Conservation (phyloP, 1,140 invertebrate species). For the Cephus cinctus region DNA sequence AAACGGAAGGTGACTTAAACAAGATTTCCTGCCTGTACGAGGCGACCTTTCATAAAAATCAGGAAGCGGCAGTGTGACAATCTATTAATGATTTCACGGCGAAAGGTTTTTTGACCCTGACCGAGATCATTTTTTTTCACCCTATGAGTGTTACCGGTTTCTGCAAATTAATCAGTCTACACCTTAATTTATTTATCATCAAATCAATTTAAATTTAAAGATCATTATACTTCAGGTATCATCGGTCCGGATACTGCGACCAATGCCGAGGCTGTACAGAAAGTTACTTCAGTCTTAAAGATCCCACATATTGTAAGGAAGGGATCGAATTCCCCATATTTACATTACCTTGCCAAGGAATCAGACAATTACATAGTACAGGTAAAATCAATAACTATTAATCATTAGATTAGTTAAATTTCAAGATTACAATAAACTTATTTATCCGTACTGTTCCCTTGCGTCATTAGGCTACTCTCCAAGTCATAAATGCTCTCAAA, state of each 20-base stretch:
- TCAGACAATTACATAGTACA: slow-evolving; percentile 42
- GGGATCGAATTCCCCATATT: slow-evolving; percentile 40
- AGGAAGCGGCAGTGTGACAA: too few species aligned
- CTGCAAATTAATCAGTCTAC: too few species aligned
- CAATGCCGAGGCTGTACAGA: slow-evolving; percentile 46
- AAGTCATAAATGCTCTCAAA: slow-evolving; percentile 35
- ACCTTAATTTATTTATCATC: too few species aligned
- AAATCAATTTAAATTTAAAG: too few species aligned
- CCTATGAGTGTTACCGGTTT: too few species aligned
- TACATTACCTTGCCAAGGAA: slow-evolving; percentile 44
- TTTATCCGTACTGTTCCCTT: not conserved
- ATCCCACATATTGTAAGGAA: slow-evolving; percentile 49
- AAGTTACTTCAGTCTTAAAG: slow-evolving; percentile 48
- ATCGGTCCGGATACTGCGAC: slow-evolving; percentile 47
- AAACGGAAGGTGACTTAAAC: too few species aligned
- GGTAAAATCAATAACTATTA: slow-evolving; percentile 22
- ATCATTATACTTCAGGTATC: slow-evolving; percentile 42
- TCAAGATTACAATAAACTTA: not conserved
- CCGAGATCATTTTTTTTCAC: too few species aligned
- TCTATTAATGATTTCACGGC: too few species aligned
- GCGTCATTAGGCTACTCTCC: slow-evolving; percentile 33
- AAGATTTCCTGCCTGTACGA: too few species aligned
- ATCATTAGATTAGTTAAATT: too few species aligned
- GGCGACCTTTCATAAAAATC: too few species aligned
- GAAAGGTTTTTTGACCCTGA: too few species aligned